Evolutionary conservation across 2,797 vertebrate species (phyloP).

Genomic region (Nasua narica): DNA sequence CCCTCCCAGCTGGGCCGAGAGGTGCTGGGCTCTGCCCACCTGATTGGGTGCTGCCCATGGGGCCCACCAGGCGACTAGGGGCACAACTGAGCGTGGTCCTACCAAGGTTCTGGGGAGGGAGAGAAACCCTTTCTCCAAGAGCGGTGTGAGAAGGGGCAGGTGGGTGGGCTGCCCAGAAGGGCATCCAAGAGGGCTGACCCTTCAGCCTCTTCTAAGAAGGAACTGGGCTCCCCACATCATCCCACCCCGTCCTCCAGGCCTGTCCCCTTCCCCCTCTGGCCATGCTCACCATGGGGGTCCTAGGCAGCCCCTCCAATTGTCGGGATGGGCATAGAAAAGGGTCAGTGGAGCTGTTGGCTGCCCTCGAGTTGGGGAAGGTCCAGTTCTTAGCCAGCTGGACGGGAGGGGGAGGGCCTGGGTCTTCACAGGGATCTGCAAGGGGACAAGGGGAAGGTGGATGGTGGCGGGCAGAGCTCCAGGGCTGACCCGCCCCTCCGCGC

Average conservation of each 20-base stretch:
- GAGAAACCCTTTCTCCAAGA: neutral
- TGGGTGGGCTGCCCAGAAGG: neutral
- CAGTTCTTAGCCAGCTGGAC: constrained; percentile 90
- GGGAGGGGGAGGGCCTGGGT: constrained; percentile 83
- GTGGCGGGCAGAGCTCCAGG: neutral
- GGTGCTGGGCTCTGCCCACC: neutral
- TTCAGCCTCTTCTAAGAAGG: neutral
- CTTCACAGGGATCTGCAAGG: constrained; percentile 83
- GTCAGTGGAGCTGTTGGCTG: constrained; percentile 86
- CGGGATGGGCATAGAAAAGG: constrained; percentile 90
- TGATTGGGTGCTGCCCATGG: neutral
- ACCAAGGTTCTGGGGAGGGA: neutral
- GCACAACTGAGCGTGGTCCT: neutral
- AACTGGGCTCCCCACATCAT: neutral
- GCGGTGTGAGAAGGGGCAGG: neutral
- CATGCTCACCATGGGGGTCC: constrained; percentile 74
- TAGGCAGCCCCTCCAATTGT: constrained; percentile 85
- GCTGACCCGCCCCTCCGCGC: accelerated
- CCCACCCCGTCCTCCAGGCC: neutral
- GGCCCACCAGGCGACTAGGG: neutral
- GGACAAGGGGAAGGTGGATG: neutral
- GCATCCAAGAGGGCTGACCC: too few species aligned
- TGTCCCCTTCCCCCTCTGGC: neutral
- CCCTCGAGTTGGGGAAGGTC: constrained; percentile 95
- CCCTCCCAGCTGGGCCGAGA: neutral